Conservation (phyloP, 2,888 invertebrate species). For the Tanypteryx hageni region DNA sequence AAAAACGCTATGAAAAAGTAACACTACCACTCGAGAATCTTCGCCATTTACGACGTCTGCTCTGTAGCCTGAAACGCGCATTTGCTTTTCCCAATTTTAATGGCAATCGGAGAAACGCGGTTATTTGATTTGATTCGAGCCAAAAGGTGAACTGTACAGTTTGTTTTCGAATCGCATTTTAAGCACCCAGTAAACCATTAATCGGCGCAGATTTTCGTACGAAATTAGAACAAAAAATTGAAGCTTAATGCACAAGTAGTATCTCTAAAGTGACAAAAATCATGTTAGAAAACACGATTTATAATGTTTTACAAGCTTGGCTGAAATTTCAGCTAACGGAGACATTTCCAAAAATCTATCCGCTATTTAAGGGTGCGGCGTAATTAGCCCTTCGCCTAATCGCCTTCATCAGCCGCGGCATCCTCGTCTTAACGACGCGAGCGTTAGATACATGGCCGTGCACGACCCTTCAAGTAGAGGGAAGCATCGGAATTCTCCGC, state of each 20-base stretch:
- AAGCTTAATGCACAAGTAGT: background rate
- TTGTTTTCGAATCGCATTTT: too few species aligned
- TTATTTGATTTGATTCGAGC: too few species aligned
- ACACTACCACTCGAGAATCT: too few species aligned
- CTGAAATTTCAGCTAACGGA: background rate
- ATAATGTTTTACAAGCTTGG: background rate
- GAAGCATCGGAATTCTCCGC: background rate
- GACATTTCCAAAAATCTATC: background rate
- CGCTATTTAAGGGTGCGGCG: background rate
- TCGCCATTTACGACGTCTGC: too few species aligned
- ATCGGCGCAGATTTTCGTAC: too few species aligned
- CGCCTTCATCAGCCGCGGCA: background rate
- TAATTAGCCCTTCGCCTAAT: constrained; percentile 17
- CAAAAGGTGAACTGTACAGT: too few species aligned
- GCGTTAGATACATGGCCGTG: background rate
- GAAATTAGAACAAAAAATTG: too few species aligned
- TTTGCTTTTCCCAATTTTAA: too few species aligned
- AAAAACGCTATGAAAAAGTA: too few species aligned
- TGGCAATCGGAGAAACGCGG: too few species aligned
- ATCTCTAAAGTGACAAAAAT: background rate
- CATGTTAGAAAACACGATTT: background rate
- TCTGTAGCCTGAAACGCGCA: too few species aligned
- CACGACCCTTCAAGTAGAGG: background rate
- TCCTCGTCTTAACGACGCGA: background rate
- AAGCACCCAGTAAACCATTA: too few species aligned